Percentiles rank a stretch among this genome's conserved stretches.
phyloP scores from a whole-genome alignment of 2,888 invertebrate species.

The Tipula helvola region DNA sequence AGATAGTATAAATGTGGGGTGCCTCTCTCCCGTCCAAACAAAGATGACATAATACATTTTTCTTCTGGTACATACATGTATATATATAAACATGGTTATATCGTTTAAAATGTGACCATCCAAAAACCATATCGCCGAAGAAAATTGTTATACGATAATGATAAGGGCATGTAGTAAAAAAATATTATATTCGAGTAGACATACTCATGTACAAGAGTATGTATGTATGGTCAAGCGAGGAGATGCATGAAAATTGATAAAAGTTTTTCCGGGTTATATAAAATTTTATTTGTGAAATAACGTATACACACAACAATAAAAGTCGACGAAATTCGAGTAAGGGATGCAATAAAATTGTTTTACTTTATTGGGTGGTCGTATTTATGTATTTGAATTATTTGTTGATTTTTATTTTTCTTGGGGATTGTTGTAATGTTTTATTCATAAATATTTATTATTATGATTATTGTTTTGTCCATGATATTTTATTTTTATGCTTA shows the following conservation, averaged over 20 bases:
- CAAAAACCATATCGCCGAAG: neutral
- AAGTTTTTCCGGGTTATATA: neutral
- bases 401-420: neutral
- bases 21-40: neutral
- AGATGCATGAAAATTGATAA: slow-evolving; percentile 4
- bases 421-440: neutral
- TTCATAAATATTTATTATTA: neutral
- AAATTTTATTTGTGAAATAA: neutral
- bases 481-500: neutral
- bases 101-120: neutral
- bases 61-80: neutral
- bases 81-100: neutral
- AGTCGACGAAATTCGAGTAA: neutral
- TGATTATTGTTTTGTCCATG: neutral
- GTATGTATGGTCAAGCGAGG: neutral
- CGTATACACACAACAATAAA: neutral
- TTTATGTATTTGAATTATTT: neutral
- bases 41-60: neutral
- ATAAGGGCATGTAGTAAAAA: neutral
- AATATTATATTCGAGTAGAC: neutral
- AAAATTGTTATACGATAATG: neutral
- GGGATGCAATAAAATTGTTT: neutral
- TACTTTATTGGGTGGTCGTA: neutral
- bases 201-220: too few species aligned
- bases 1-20: neutral